Evolutionary conservation across 2,113 vertebrate genomes (phyloP), one percentile per base, ranked within the genome.

Genomic region (Trematocara variabile): DNA sequence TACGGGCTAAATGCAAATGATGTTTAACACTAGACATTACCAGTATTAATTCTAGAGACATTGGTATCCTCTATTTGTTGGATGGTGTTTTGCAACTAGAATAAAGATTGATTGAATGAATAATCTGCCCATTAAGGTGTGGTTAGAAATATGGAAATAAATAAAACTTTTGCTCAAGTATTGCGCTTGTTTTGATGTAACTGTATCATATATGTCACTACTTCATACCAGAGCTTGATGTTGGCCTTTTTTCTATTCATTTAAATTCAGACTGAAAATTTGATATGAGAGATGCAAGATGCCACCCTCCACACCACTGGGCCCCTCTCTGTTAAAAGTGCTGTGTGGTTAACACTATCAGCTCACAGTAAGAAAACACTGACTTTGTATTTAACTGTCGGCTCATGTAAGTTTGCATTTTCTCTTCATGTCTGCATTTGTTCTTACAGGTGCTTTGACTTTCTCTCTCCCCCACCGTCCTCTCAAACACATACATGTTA

Each of bases 101-200:
- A 37, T 63, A 20, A 63, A 63, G 33, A 37, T 63, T 7, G 0
- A 2, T 0, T 68, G 11, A 44, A 0, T 41, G n/a, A 41, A 68
- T 28, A 46, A 73, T 46, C 13, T 70, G 12, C 20, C 0, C 8
- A 46, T 46, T 16, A 25, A 70, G 20, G 20, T 44, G 63, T 44
- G 20, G 20, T 14, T 25, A 13, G 12, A 41, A 70, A 70, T 0
- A 70, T 41, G 18, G 33, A 63, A 63, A 63, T 20, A 63, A 22
- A 25, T 44, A 8, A 1, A 14, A 68, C 63, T 14, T 25, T 14
- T 41, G 0, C 20, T 70, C 37, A 44, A 0, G 0, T 70, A 4
- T 70, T 44, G 60, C 0, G 0, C 18, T 68, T 41, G 10, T 68
- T 68, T 68, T 68, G 11, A 13, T 20, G 0, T 68, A 39, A 68